Evolutionary conservation across 2,113 vertebrate species (phyloP), one percentile per base, ranked within the genome.

Genomic region (Atractosteus spatula): DNA sequence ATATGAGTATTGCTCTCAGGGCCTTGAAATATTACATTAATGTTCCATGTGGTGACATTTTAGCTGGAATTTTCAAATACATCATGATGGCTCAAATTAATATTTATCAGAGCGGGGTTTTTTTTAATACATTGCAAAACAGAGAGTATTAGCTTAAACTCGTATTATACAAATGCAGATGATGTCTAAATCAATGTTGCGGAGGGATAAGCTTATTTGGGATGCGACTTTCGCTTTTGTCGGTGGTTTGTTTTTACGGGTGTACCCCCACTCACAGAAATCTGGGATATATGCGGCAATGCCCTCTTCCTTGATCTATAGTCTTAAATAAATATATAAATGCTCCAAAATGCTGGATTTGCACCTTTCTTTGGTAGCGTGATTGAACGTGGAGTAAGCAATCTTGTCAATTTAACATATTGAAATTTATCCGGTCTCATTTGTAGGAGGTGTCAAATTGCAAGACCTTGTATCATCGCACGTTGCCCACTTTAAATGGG

Each of bases 21-120:
- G 95, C 96, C 96, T 94, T 99, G 97, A 98, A 97, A 98, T 98
- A 99, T 99, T 98, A 97, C 97, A 98, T 99, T 99, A 97, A 99
- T 99, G 96, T 96, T 98, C 97, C 96, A 98, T 97, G 97, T 98
- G 97, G 96, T 99, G 97, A 99, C 97, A 99, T 99, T 99, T 99
- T 98, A 99, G 97, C 96, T 94, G 94, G 96, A 96, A 97, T 97
- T 99, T 97, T 97, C 96, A 97, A 98, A 99, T 97, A 99, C 96
- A 97, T 98, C 98, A 98, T 96, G 96, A 98, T 97, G 97, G 97
- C 94, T 97, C 96, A 98, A 98, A 99, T 99, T 98, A 98, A 98
- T 99, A 99, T 99, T 99, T 99, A 99, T 99, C 97, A 99, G 95
- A 92, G 91, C 96, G 94, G 93, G 93, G 29, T 94, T 94, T 96